Conservation (phyloP, 2,888 invertebrate species). For the Sinodicranocentrus sp. region DNA sequence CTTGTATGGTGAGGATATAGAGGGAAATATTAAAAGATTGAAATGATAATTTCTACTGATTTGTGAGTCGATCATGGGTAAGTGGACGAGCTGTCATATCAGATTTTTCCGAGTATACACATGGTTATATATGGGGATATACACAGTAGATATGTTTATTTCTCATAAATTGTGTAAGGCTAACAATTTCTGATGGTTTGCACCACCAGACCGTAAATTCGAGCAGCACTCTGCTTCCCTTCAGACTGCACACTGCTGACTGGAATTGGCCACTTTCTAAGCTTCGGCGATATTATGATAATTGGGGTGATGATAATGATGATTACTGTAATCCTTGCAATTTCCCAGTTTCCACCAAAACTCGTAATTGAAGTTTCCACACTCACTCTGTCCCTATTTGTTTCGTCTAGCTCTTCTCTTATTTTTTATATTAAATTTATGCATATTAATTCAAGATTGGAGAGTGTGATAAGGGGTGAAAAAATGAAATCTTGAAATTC, state of each 20-base stretch:
- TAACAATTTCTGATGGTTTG: no score
- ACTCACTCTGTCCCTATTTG: conserved; percentile 19
- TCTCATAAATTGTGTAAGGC: no score
- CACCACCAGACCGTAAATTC: not conserved
- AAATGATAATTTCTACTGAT: conserved; percentile 46
- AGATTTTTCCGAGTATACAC: conserved; percentile 15
- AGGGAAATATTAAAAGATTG: conserved; percentile 31
- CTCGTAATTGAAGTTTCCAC: conserved; percentile 58
- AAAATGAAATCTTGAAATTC: conserved; percentile 23
- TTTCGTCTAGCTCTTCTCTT: not conserved
- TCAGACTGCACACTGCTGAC: not conserved
- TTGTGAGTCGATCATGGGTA: conserved; percentile 37
- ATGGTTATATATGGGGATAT: no score
- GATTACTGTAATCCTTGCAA: conserved; percentile 54
- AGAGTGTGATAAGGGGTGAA: conserved; percentile 42
- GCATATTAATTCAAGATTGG: conserved; percentile 63
- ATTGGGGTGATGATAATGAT: conserved; percentile 60
- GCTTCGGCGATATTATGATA: conserved; percentile 54
- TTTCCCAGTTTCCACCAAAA: conserved; percentile 57
- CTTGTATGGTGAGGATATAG: not conserved
- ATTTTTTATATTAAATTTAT: conserved; percentile 59
- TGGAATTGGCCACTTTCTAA: not conserved
- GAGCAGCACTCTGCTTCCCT: conserved; percentile 12
- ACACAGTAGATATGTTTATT: no score
- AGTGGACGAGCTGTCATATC: conserved; percentile 64